Base-by-base conservation (phyloP, 1,140 invertebrate species). In the Saxidomus purpurata region DNA sequence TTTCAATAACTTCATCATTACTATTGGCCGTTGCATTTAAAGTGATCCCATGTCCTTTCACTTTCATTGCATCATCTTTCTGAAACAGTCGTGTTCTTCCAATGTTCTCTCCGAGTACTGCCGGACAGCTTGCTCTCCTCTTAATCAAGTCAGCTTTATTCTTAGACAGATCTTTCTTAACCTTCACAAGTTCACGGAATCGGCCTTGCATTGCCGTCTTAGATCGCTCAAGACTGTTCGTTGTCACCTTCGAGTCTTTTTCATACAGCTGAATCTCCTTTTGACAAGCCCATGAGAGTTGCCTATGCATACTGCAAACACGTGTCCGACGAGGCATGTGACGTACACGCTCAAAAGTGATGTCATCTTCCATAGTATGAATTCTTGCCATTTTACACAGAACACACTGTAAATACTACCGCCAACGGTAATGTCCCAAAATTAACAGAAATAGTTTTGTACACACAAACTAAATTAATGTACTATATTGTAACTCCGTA, bases 351-450 rank as follows among this genome's bases (percentile, higher is more conserved):
- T 92, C 91, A 86, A 92, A 92, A 17, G 91, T 91, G 34, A 92
- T 90, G 47, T 92, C 91, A 79, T 90, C 89, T 47, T 92, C 91
- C 8, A 92, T 74, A 31, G 89, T 89, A 71, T 92, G 87, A 6
- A 89, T 90, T 28, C 87, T 59, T 19, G 81, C 55, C 81, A 84
- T 89, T 76, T 83, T 40, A 34, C 59, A 11, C 19, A 11, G 8
- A 13, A 55, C 52, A 55, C 52, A 11, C 8, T 55, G 8, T 55
- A 8, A n/a, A n/a, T n/a, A n/a, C n/a, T n/a, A n/a, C n/a, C n/a
- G n/a, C n/a, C n/a, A n/a, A n/a, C n/a, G n/a, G n/a, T n/a, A n/a
- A n/a, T n/a, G n/a, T n/a, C n/a, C n/a, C n/a, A n/a, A n/a, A n/a
- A n/a, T n/a, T n/a, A n/a, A n/a, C n/a, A n/a, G n/a, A n/a, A n/a